These are phyloP conservation scores for Cyprinodon variegatus DNA, from an alignment of 2,113 vertebrate species.

Conservation along the genomic window DNA sequence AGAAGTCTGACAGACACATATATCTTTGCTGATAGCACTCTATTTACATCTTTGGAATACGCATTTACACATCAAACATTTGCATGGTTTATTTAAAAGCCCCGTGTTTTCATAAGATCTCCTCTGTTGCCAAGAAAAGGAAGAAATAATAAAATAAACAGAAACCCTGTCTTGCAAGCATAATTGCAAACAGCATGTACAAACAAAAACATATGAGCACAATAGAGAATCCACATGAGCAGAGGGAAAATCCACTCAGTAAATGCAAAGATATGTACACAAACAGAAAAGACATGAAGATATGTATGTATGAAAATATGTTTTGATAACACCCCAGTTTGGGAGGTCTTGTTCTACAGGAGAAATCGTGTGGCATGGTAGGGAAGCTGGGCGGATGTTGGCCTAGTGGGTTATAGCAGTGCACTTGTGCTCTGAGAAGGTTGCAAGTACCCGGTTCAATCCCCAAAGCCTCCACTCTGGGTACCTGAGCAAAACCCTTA, in stretches of 20 bases:
- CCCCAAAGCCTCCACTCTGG: too few relatives aligned
- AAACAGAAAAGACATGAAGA: conserved; percentile 32
- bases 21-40: conserved; percentile 52
- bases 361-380: not conserved
- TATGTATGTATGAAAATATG: conserved; percentile 10
- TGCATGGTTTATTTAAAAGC: conserved; percentile 53
- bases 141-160: conserved; percentile 30
- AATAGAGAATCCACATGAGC: conserved; percentile 16
- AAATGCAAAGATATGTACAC: conserved; percentile 14
- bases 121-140: conserved; percentile 28
- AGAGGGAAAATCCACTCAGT: not conserved
- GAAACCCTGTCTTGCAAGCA: conserved; percentile 21
- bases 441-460: too few relatives aligned
- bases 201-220: conserved; percentile 12
- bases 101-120: conserved; percentile 31
- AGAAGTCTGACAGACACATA: conserved; percentile 66
- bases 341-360: not conserved
- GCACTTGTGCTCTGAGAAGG: too few relatives aligned
- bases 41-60: conserved; percentile 64
- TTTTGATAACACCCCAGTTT: conserved; percentile 29
- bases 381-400: too few relatives aligned
- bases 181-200: conserved; percentile 21
- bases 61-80: conserved; percentile 76
- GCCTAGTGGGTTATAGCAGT: too few relatives aligned
- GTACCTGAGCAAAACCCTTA: too few relatives aligned